A percentile compares a stretch with the other conserved stretches of the same genome.
Conservation (phyloP, 2,888 invertebrate species). For the Aphodius granarius region DNA sequence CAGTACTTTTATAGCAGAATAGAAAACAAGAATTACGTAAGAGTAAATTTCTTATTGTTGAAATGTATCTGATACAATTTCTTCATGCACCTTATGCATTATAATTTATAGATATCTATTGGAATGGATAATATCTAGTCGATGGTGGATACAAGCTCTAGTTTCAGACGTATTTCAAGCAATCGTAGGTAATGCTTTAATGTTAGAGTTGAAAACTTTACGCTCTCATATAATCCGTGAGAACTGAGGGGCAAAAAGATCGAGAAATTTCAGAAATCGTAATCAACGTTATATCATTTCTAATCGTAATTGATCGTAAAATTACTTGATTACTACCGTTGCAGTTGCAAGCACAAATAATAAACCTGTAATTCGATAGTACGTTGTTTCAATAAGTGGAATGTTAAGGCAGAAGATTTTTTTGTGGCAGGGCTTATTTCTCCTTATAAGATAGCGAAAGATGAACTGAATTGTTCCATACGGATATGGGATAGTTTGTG, state of each 20-base stretch:
- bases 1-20: not conserved
- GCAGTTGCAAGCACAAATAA: not conserved
- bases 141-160: not conserved
- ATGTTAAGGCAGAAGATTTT: no score
- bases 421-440: no score
- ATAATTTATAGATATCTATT: no score
- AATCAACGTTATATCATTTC: not conserved
- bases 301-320: not conserved
- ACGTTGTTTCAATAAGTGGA: not conserved
- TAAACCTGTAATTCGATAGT: not conserved
- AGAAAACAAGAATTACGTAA: no score
- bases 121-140: not conserved
- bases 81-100: no score
- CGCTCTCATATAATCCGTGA: not conserved
- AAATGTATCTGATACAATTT: no score
- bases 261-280: not conserved
- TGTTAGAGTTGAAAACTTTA: not conserved
- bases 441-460: no score
- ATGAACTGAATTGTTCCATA: no score
- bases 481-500: not conserved
- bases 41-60: no score
- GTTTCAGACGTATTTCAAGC: not conserved
- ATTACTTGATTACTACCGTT: not conserved
- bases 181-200: not conserved
- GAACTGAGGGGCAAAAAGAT: not conserved